phyloP scores from a whole-genome alignment of 2,888 invertebrate genomes.

The Minunthozetes semirufus region DNA sequence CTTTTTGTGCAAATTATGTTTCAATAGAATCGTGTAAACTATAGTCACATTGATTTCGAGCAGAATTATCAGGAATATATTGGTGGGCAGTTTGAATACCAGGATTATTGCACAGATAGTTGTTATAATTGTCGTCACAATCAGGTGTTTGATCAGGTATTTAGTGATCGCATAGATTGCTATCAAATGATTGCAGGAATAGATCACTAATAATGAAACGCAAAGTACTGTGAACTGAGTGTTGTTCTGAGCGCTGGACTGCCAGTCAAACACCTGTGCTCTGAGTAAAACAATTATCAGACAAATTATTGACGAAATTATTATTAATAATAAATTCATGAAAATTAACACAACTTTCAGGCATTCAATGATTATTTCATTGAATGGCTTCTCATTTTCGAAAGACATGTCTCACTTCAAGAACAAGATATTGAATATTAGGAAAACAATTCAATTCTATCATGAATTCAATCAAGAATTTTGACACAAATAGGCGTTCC shows the following conservation, averaged over 20 bases:
- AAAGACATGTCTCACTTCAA: neutral
- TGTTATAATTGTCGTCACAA: slow-evolving; percentile 12
- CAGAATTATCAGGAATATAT: neutral
- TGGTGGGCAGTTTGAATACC: neutral
- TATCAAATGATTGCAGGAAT: slow-evolving; percentile 14
- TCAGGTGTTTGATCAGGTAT: neutral
- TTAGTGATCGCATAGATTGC: slow-evolving; percentile 1
- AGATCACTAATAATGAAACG: neutral
- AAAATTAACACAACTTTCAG: slow-evolving; percentile 2
- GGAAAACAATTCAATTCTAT: too few species aligned
- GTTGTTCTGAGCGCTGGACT: neutral
- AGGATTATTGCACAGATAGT: neutral
- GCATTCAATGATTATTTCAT: neutral
- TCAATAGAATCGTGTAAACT: neutral
- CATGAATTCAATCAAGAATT: too few species aligned
- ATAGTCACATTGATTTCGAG: neutral
- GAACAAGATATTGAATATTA: too few species aligned
- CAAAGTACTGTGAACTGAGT: neutral
- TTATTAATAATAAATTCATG: slow-evolving; percentile 8
- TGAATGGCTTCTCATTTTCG: neutral
- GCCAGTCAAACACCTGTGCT: slow-evolving; percentile 20
- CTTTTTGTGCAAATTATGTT: slow-evolving; percentile 2
- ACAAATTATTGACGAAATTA: neutral
- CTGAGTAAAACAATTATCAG: neutral
- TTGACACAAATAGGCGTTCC: too few species aligned